Percentiles rank a stretch among this genome's conserved stretches.
Evolutionary conservation across 2,113 vertebrate species (phyloP).

Genomic region (human (Homo sapiens)): DNA sequence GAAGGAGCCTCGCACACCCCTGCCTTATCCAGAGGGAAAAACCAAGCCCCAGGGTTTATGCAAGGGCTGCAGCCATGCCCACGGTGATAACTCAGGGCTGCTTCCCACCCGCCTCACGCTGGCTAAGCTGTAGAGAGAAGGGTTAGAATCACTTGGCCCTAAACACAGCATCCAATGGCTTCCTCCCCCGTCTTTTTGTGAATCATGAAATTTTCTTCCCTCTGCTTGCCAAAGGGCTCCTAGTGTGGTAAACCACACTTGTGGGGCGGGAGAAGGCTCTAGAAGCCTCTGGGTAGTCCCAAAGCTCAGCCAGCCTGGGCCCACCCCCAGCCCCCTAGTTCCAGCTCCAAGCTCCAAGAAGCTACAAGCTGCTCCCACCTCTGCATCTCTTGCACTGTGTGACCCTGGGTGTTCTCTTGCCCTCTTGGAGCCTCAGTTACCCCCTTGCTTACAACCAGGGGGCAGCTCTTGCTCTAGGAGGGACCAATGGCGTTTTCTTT

Average conservation of each 20-base stretch:
- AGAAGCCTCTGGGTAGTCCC: constrained; percentile 50
- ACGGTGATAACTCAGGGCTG: not conserved
- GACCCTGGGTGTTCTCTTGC: not conserved
- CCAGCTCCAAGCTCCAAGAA: not conserved
- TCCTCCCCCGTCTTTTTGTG: constrained; percentile 11
- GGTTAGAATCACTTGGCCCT: not conserved
- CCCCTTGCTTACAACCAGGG: not conserved
- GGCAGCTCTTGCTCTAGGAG: not conserved
- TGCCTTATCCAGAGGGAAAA: not conserved
- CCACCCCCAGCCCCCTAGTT: fast-evolving
- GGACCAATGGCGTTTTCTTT: constrained; percentile 64
- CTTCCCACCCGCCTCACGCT: not conserved
- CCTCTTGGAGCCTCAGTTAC: not conserved
- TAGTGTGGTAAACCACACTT: constrained; percentile 77
- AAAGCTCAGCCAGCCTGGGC: constrained; percentile 19
- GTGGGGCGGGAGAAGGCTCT: constrained; percentile 51
- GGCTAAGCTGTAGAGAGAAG: not conserved
- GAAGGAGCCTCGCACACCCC: not conserved
- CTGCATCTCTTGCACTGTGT: constrained; percentile 32
- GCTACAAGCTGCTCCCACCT: not conserved
- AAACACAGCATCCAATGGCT: not conserved
- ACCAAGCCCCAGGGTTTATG: not conserved
- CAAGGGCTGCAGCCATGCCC: not conserved
- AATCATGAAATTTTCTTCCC: constrained; percentile 79
- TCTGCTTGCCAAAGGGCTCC: constrained; percentile 73